phyloP scores from a whole-genome alignment of 2,113 vertebrate genomes.

The Chloropsis hardwickii region DNA sequence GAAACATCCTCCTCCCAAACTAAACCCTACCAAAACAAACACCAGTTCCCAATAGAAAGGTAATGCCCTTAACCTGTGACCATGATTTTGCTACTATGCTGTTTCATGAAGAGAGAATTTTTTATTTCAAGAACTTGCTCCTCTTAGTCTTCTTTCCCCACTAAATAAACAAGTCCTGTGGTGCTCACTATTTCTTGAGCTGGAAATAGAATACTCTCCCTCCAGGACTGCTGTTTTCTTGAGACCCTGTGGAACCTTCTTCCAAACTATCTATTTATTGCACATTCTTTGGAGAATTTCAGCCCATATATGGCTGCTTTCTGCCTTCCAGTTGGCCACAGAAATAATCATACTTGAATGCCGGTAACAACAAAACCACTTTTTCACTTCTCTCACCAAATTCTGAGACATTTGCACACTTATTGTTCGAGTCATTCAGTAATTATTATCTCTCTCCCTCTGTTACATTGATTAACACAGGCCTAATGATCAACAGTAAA shows the following conservation, averaged over 20 bases:
- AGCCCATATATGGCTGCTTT: conserved; percentile 17
- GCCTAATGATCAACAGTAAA: neutral
- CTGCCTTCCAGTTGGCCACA: neutral
- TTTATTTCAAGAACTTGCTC: neutral
- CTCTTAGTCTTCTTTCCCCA: neutral
- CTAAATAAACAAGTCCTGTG: neutral
- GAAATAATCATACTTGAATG: neutral
- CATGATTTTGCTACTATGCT: neutral
- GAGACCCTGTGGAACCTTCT: neutral
- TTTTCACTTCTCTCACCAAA: neutral
- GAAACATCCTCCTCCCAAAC: neutral
- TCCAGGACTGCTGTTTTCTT: neutral
- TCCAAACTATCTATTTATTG: conserved; percentile 25
- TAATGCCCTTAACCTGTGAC: neutral
- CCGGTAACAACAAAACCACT: neutral
- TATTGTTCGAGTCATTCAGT: neutral
- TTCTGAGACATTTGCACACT: neutral
- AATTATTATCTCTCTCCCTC: neutral
- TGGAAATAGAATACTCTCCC: neutral
- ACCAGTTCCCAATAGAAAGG: neutral
- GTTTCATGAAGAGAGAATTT: neutral
- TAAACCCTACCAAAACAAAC: neutral
- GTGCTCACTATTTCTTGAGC: neutral
- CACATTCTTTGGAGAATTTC: conserved; percentile 18
- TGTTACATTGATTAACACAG: neutral